Base-by-base conservation (phyloP, 2,113 vertebrate genomes). In the Poeciliopsis prolifica region DNA sequence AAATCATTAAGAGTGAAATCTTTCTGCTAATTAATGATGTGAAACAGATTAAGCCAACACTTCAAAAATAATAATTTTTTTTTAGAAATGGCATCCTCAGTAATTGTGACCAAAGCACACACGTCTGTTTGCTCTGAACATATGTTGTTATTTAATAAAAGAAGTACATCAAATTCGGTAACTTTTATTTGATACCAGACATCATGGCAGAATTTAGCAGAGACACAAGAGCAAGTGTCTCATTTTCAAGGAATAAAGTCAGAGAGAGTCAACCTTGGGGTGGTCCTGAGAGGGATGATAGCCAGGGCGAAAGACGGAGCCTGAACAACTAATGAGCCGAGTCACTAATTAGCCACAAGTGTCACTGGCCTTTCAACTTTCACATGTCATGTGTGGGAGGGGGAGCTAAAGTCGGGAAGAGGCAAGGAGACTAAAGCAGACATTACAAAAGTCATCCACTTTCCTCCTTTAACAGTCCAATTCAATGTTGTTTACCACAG, bases 311-410 rank as follows among this genome's bases (percentile, higher is more conserved):
- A 83, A 84, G 77, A 89, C 64, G 68, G 82, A 84, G 83, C 83
- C 84, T 81, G 24, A 60, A 70, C 1, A 15, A 76, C 87, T 92
- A 93, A 89, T 90, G 92, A 93, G 80, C 82, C 85, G 74, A 85
- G 87, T 71, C 85, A 75, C 89, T 84, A 92, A 93, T 93, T 93
- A 92, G 86, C 82, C 74, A 60, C 42, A 17, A 70, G 83, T 89
- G 88, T 88, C 82, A 84, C 28, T 86, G 82, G 83, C 83, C 88
- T 84, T 80, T 86, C 66, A 87, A 67, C 75, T 76, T 58, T 82
- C 51, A 79, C 76, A 62, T 73, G 48, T 29, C 30, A 31, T 70
- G 64, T 13, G n/a, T 69, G 76, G 37, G 67, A 68, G 70, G 35
- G 51, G 6, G 62, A 29, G 64, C 35, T 29, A 7, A 33, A 61